Base-by-base conservation (phyloP, 2,888 invertebrate genomes). In the Eurytoma californica region DNA sequence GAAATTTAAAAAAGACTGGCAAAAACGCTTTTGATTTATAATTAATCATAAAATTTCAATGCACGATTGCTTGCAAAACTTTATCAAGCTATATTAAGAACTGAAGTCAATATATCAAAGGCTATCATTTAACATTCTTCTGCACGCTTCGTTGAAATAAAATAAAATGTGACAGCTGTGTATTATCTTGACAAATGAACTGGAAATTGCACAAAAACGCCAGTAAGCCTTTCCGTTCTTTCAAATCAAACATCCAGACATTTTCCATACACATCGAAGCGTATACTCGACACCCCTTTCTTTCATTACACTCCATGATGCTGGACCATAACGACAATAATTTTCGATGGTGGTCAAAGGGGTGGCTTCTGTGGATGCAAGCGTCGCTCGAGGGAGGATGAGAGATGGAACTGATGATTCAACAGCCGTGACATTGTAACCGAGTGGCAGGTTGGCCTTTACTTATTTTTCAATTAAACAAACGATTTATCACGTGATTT, bases 381-480 rank as follows among this genome's bases (percentile, higher is more conserved):
- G n/a, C 24, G 68, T 57, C 16, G 53, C 58, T 51, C 24, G 49
- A 79, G 60, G 47, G 63, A 57, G 47, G 39, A 39, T 39, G 39
- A 57, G 39, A 60, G 65, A 30, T 69, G 18, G 49, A 66, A 58
- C 55, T 58, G 63, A 79, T 51, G 68, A 73, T 53, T 53, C 53
- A n/a, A 3, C 53, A 68, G 65, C 68, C 63, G 73, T 77, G 79
- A 83, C 83, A 82, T 84, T 82, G 80, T 76, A 81, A 77, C 72
- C 72, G 67, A 80, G 79, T 69, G 81, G 70, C 82, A 81, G 80
- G 79, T 82, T 60, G 28, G 67, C 67, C 81, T 83, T 81, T 81
- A 83, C 83, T 84, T 84, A 84, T 82, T 84, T 84, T 84, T 84
- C 85, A 83, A 86, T 86, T 82, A 85, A 82, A 63, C 75, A 58